Evolutionary conservation across 2,113 vertebrate genomes (phyloP).

Genomic region (Willisornis vidua): DNA sequence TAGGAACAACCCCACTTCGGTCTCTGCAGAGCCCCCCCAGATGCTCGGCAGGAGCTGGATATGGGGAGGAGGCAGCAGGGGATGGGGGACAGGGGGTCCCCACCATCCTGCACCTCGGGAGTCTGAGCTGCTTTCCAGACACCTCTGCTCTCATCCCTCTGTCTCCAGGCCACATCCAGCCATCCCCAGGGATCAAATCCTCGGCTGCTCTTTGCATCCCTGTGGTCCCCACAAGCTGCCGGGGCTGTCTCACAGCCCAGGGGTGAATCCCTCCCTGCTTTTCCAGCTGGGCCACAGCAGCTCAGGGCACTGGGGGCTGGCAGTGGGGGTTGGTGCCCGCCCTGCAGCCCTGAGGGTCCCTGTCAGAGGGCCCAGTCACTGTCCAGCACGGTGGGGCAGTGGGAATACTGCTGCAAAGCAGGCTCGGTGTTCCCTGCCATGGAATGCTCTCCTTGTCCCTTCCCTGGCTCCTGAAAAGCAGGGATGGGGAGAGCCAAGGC

Average conservation of each 20-base stretch:
- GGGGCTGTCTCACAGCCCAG: neutral
- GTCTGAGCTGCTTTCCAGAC: neutral
- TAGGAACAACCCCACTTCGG: neutral
- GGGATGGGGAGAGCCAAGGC: neutral
- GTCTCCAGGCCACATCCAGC: neutral
- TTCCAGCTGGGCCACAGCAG: neutral
- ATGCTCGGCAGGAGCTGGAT: fast-evolving
- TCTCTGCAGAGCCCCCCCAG: neutral
- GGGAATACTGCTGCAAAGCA: neutral
- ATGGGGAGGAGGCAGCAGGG: neutral
- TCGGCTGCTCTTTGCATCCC: neutral
- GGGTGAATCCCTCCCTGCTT: neutral
- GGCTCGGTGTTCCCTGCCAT: neutral
- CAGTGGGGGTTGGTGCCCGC: neutral
- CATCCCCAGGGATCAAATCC: neutral
- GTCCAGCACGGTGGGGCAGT: neutral
- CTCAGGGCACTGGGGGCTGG: neutral
- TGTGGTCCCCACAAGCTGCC: neutral
- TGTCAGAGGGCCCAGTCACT: neutral
- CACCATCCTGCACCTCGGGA: neutral
- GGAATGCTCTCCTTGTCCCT: neutral
- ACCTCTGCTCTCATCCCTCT: neutral
- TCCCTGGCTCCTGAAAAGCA: fast-evolving
- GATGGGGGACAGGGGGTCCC: neutral
- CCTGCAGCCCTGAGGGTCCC: neutral